Percentiles rank a stretch among this genome's conserved stretches.
These are phyloP conservation scores for Hestina assimilis DNA, from an alignment of 1,140 invertebrate species.

Conservation along the genomic window DNA sequence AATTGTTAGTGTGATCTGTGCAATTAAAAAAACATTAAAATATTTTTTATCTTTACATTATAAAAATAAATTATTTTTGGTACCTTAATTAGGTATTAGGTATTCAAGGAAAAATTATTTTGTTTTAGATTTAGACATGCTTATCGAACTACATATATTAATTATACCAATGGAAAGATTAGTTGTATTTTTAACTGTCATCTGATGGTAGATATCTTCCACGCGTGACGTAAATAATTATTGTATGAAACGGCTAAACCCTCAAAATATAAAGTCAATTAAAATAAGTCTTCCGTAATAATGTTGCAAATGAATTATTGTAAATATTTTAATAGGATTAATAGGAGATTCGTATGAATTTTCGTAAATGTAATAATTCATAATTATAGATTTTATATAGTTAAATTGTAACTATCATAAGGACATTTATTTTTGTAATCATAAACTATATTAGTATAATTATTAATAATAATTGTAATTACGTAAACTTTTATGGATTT, in stretches of 20 bases:
- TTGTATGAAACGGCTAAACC: slow-evolving; percentile 1
- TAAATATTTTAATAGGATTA: slow-evolving; percentile 52
- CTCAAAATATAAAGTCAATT: slow-evolving; percentile 30
- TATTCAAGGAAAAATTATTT: too few species aligned
- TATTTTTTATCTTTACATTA: too few species aligned
- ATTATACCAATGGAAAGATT: not conserved
- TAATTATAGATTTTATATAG: slow-evolving; percentile 5
- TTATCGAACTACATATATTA: not conserved
- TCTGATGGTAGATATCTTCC: slow-evolving; percentile 45
- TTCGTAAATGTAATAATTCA: not conserved
- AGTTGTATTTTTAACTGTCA: slow-evolving; percentile 4
- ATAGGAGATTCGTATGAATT: slow-evolving; percentile 31
- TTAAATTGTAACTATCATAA: slow-evolving; percentile 36
- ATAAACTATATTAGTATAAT: slow-evolving; percentile 43
- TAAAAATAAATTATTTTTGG: too few species aligned
- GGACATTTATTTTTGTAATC: slow-evolving; percentile 70
- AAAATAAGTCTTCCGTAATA: slow-evolving; percentile 49
- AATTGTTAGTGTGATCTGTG: too few species aligned
- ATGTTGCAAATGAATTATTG: slow-evolving; percentile 37
- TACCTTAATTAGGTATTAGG: too few species aligned
- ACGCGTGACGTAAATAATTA: slow-evolving; percentile 9
- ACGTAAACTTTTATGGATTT: slow-evolving; percentile 50
- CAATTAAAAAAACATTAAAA: too few species aligned
- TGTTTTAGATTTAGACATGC: not conserved
- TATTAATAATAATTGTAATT: slow-evolving; percentile 33